Percentiles rank a stretch among this genome's conserved stretches.
These are phyloP conservation scores for Oreochromis grahami DNA, from an alignment of 2,797 vertebrate genomes.

Conservation along the genomic window DNA sequence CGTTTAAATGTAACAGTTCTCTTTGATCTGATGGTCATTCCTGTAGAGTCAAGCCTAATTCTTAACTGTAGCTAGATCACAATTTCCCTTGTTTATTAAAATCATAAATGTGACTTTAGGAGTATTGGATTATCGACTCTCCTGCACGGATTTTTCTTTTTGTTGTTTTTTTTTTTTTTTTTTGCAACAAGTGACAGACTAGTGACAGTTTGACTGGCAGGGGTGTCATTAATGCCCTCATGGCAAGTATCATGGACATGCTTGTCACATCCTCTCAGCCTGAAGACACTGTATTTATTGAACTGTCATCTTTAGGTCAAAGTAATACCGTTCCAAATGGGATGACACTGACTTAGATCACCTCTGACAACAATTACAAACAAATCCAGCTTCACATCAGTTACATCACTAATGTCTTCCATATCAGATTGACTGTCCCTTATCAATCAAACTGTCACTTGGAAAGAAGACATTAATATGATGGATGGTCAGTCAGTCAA, in stretches of 20 bases:
- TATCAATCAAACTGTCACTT: conserved; percentile 53
- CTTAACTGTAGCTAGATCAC: not conserved
- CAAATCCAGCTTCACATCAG: conserved; percentile 26
- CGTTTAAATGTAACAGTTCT: not conserved
- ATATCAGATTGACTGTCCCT: conserved; percentile 19
- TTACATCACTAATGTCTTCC: conserved; percentile 2
- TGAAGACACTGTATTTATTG: conserved; percentile 59
- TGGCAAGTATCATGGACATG: conserved; percentile 35
- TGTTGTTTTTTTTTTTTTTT: not conserved
- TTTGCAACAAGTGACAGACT: not conserved
- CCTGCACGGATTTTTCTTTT: not conserved
- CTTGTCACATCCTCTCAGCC: conserved; percentile 47
- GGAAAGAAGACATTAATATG: conserved; percentile 7
- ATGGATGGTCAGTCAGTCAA: conserved; percentile 24
- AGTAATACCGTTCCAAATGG: conserved; percentile 29
- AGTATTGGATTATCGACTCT: conserved; percentile 56
- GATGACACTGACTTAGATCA: conserved; percentile 49
- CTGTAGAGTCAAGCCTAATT: not conserved
- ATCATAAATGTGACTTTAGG: conserved; percentile 9
- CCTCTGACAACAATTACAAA: conserved; percentile 62
- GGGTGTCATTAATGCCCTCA: conserved; percentile 48
- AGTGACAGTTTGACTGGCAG: conserved; percentile 39
- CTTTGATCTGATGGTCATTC: fast-evolving
- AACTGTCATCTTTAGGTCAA: conserved; percentile 66
- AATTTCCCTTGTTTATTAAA: not conserved